phyloP scores from a whole-genome alignment of 2,113 vertebrate genomes.

The Leptodactylus fuscus region DNA sequence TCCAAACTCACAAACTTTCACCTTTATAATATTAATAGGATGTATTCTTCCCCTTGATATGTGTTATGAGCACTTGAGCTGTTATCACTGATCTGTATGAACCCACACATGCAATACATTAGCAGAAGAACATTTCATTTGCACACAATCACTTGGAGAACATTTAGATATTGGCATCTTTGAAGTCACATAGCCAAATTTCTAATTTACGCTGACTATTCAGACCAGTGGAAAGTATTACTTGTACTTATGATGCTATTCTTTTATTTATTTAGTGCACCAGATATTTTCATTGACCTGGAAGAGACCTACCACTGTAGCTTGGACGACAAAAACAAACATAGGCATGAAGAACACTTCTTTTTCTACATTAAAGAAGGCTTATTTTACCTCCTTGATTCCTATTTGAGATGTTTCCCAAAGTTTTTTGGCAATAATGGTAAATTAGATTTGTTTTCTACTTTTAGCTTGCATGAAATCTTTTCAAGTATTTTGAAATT shows the following conservation, averaged over 20 bases:
- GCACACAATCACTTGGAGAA: neutral
- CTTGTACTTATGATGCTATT: neutral
- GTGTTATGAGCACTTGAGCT: no score
- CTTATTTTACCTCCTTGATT: neutral
- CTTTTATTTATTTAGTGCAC: slow-evolving; percentile 29
- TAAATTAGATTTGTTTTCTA: neutral
- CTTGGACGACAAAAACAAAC: slow-evolving; percentile 19
- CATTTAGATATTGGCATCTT: neutral
- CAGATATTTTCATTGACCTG: slow-evolving; percentile 21
- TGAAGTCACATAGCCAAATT: neutral
- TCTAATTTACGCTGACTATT: neutral
- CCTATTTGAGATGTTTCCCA: neutral
- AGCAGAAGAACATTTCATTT: no score
- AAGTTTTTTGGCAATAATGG: neutral
- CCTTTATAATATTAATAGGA: no score
- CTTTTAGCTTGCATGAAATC: neutral
- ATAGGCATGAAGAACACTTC: neutral
- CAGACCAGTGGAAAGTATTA: neutral
- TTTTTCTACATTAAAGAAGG: neutral
- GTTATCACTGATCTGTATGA: no score
- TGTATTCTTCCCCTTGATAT: no score
- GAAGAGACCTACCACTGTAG: slow-evolving; percentile 12
- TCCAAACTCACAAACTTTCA: no score
- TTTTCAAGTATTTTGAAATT: neutral
- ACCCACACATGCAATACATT: no score